phyloP scores from a whole-genome alignment of 1,140 invertebrate species.

The Aphelinus atriplicis region DNA sequence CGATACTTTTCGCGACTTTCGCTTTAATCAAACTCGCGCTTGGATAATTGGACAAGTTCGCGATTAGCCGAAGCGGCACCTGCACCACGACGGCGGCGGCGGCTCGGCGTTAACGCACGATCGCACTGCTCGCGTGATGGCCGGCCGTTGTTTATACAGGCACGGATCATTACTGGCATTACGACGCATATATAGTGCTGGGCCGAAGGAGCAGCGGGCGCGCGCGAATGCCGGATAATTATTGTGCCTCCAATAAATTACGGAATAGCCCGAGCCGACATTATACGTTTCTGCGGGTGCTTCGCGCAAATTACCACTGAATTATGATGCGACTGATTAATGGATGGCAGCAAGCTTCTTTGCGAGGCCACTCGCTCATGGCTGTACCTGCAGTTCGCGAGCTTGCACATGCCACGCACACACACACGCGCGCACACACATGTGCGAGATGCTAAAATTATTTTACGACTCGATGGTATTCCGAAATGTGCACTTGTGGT shows the following conservation, averaged over 20 bases:
- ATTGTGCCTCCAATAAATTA: slow-evolving; percentile 53
- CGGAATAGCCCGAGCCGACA: slow-evolving; percentile 43
- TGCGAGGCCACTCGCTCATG: too few species aligned
- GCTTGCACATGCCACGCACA: too few species aligned
- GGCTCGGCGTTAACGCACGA: background rate
- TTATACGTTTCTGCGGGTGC: slow-evolving; percentile 44
- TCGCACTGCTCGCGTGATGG: slow-evolving; percentile 19
- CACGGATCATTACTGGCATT: slow-evolving; percentile 49
- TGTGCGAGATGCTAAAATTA: too few species aligned
- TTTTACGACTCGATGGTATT: too few species aligned
- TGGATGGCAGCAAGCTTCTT: too few species aligned
- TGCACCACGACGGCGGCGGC: too few species aligned
- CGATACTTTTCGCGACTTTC: slow-evolving; percentile 32
- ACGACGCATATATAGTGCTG: slow-evolving; percentile 31
- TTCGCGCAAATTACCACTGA: slow-evolving; percentile 24
- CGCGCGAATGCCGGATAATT: slow-evolving; percentile 42
- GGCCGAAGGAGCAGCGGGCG: background rate
- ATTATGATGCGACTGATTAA: slow-evolving; percentile 19
- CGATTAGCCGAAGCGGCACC: too few species aligned
- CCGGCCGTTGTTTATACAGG: slow-evolving; percentile 44
- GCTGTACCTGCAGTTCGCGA: too few species aligned
- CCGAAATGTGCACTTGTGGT: too few species aligned
- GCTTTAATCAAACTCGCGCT: slow-evolving; percentile 37
- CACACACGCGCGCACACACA: too few species aligned
- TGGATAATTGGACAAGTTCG: too few species aligned